These are phyloP conservation scores for Tyto alba DNA, from an alignment of 2,113 vertebrate species.

Conservation along the genomic window DNA sequence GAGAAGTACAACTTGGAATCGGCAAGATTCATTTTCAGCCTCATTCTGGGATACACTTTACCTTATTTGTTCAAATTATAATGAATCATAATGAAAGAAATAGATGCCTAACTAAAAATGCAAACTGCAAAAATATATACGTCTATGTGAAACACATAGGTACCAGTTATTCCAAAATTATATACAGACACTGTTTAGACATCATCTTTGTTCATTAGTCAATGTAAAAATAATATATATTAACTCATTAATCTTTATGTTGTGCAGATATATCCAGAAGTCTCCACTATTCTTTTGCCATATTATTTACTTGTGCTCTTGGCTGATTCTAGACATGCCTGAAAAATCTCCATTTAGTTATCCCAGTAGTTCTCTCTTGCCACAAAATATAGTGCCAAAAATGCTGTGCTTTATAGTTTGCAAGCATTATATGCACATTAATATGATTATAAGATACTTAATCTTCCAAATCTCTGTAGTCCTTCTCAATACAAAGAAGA, in stretches of 20 bases:
- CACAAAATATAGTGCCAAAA: background rate
- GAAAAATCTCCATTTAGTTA: background rate
- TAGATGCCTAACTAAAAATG: slow-evolving; percentile 60
- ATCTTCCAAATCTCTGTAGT: background rate
- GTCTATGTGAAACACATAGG: background rate
- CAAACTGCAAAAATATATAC: slow-evolving; percentile 59
- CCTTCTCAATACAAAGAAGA: background rate
- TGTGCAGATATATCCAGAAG: background rate
- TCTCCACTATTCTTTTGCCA: background rate
- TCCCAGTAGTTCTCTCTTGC: background rate
- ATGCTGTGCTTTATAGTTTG: background rate
- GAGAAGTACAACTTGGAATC: slow-evolving; percentile 57
- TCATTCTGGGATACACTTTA: slow-evolving; percentile 59
- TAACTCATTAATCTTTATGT: slow-evolving; percentile 19
- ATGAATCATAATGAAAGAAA: slow-evolving; percentile 67
- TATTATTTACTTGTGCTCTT: background rate
- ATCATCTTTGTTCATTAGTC: background rate
- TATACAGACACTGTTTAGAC: background rate
- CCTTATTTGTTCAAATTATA: slow-evolving; percentile 62
- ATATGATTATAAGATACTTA: background rate
- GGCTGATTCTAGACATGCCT: background rate
- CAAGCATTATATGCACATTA: background rate
- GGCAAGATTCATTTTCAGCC: slow-evolving; percentile 62
- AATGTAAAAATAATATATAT: background rate
- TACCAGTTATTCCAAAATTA: background rate